A percentile compares a stretch with the other conserved stretches of the same genome.
These are phyloP conservation scores for Apamea crenata DNA, from an alignment of 2,888 invertebrate species.

Conservation along the genomic window DNA sequence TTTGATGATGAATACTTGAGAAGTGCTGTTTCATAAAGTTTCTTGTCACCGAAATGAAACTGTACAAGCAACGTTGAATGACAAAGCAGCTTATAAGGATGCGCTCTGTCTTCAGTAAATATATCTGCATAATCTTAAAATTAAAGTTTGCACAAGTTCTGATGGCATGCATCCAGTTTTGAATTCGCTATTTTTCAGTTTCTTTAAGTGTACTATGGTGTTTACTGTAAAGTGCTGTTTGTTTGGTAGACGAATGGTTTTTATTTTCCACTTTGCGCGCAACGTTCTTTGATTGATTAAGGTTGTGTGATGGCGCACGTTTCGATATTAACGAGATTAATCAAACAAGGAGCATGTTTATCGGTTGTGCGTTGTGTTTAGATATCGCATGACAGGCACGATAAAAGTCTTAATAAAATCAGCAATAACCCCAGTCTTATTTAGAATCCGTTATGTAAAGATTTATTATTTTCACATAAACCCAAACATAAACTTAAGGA, in stretches of 20 bases:
- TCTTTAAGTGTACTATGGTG: constrained; percentile 42
- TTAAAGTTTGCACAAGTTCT: constrained; percentile 63
- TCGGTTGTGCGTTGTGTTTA: constrained; percentile 18
- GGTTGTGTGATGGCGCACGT: constrained; percentile 45
- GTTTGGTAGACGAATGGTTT: constrained; percentile 37
- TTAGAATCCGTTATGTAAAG: background rate
- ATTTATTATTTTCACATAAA: constrained; percentile 39
- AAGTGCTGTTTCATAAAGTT: constrained; percentile 72
- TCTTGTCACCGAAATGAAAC: constrained; percentile 69
- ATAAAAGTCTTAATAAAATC: constrained; percentile 32
- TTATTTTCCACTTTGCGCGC: constrained; percentile 28
- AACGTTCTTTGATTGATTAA: constrained; percentile 48
- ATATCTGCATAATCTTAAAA: constrained; percentile 66
- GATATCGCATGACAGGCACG: constrained; percentile 1
- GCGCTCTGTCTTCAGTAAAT: constrained; percentile 61
- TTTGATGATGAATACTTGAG: constrained; percentile 73
- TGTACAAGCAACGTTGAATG: constrained; percentile 66
- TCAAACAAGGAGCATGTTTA: constrained; percentile 47
- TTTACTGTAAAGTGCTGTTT: constrained; percentile 42
- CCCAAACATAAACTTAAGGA: constrained; percentile 31
- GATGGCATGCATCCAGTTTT: constrained; percentile 65
- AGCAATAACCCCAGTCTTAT: background rate
- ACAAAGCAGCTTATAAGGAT: constrained; percentile 66
- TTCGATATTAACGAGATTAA: constrained; percentile 55
- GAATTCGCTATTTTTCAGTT: constrained; percentile 53